Evolutionary conservation across 2,888 invertebrate genomes (phyloP), one percentile per base, ranked within the genome.

Genomic region (Drosophila yooni): DNA sequence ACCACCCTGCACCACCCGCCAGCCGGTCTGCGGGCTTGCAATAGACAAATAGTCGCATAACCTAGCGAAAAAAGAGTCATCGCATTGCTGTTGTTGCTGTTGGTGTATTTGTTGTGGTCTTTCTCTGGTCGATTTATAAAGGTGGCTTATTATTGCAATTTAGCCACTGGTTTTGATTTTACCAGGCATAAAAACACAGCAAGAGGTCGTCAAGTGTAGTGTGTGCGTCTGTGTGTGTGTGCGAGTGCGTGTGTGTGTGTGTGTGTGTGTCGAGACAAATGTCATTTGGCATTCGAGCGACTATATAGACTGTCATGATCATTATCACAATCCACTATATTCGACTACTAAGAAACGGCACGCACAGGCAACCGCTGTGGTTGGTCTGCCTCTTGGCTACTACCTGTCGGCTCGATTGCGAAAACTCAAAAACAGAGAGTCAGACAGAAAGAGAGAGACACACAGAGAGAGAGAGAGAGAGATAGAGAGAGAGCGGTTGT

Each of bases 141-240:
- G 89, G 89, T 91, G 88, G 91, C 92, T 92, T 92, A 92, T 92
- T 92, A 92, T 91, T 87, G 91, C 92, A 91, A 92, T 92, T 92
- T 92, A 92, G 91, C 91, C 92, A 92, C 91, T 92, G 91, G 91
- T 92, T 92, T 92, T 92, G 91, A 92, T 92, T 92, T 91, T 82
- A 79, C 69, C 73, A 74, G 82, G 80, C 80, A 84, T 79, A 86
- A 76, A 88, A 76, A 74, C 81, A 76, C 89, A 84, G 79, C 85
- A 61, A 83, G 89, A 67, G 89, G 84, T 87, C 86, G 33, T 29
- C 50, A 51, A 52, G 48, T 57, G 54, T 52, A 60, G 66, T 27
- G 60, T 48, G 51, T 48, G 54, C 40, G 54, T 61, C 53, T 54
- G 54, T 60, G 68, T 61, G 56, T 54, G 54, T 60, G 68, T 68